These are phyloP conservation scores for Drosophila anomalipes DNA, from an alignment of 2,888 invertebrate species.

Conservation along the genomic window DNA sequence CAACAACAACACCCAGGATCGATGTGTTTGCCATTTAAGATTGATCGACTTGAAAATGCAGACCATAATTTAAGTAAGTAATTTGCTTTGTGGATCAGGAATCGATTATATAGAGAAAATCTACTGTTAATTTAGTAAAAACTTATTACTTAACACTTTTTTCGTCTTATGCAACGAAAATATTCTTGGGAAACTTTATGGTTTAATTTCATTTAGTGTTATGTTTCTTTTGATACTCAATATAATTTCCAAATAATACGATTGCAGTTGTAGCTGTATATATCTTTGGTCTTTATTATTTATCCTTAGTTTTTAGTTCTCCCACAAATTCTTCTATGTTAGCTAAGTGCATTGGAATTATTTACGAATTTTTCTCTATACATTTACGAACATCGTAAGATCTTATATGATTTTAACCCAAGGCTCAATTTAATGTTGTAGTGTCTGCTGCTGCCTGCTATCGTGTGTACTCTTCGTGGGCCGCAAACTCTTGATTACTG, in stretches of 20 bases:
- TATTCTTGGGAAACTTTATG: not conserved
- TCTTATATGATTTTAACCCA: slow-evolving; percentile 10
- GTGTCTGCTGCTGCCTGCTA: slow-evolving; percentile 11
- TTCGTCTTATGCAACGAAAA: not conserved
- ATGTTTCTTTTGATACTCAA: not conserved
- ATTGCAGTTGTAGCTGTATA: not conserved
- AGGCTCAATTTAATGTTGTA: slow-evolving; percentile 23
- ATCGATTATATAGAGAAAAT: not conserved
- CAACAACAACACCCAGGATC: slow-evolving; percentile 29
- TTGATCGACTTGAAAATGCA: slow-evolving; percentile 26
- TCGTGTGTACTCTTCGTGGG: slow-evolving; percentile 39
- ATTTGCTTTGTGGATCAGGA: slow-evolving; percentile 2
- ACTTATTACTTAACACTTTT: not conserved
- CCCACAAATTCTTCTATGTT: not conserved
- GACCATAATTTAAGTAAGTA: slow-evolving; percentile 26
- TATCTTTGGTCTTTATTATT: not conserved
- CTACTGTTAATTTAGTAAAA: not conserved
- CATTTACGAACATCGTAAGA: slow-evolving; percentile 33
- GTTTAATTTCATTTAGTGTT: not conserved
- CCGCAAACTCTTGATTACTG: slow-evolving; percentile 38
- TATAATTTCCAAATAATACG: not conserved
- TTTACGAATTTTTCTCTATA: not conserved
- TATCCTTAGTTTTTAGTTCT: not conserved
- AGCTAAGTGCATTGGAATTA: not conserved
- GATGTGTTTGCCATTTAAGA: slow-evolving; percentile 24